phyloP scores from a whole-genome alignment of 2,888 invertebrate species.

The Junonia oenone region DNA sequence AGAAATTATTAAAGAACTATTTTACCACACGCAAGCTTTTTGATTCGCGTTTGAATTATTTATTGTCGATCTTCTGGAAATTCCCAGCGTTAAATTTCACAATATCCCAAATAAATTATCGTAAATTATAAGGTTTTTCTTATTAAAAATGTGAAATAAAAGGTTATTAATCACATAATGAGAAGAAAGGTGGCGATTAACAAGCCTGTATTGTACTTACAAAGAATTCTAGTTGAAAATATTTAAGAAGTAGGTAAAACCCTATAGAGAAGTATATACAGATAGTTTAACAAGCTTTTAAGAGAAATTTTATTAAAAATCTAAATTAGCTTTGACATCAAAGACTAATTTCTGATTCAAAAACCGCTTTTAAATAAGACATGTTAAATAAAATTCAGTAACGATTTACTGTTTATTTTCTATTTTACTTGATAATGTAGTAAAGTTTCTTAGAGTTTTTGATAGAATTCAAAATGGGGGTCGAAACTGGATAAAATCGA shows the following conservation, averaged over 20 bases:
- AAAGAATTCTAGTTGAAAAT: too few species aligned
- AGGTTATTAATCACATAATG: too few species aligned
- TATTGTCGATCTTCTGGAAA: constrained; percentile 13
- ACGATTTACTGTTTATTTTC: not conserved
- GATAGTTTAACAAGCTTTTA: not conserved
- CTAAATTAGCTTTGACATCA: not conserved
- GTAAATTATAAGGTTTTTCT: not conserved
- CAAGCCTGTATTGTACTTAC: too few species aligned
- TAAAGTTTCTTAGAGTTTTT: too few species aligned
- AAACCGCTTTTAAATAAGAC: not conserved
- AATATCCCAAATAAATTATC: constrained; percentile 4
- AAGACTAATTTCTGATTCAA: not conserved
- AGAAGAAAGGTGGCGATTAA: too few species aligned
- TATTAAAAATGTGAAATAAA: not conserved
- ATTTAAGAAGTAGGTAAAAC: not conserved
- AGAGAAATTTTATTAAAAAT: not conserved
- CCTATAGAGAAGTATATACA: not conserved
- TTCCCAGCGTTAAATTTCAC: constrained; percentile 4
- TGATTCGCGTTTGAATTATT: constrained; percentile 28
- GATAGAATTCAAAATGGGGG: too few species aligned
- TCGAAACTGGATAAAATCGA: too few species aligned
- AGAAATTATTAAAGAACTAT: constrained; percentile 28
- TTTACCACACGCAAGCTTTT: constrained; percentile 26
- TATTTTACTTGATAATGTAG: too few species aligned
- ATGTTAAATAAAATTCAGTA: not conserved